Evolutionary conservation across 2,113 vertebrate genomes (phyloP).

Genomic region (Choloepus hoffmanni): DNA sequence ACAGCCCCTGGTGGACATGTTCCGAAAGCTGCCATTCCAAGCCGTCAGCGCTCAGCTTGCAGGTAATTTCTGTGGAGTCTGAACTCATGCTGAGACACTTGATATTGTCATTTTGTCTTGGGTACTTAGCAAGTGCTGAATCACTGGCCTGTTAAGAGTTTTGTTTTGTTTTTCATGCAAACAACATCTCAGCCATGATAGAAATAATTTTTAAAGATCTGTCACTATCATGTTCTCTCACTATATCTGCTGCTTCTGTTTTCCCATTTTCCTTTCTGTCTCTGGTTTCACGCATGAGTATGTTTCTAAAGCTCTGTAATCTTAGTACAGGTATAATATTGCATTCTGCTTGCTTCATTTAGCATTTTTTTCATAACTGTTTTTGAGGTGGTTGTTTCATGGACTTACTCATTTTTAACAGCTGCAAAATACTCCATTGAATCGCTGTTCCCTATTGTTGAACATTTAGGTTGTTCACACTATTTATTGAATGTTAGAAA

Average conservation of each 20-base stretch:
- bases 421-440: neutral
- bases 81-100: neutral
- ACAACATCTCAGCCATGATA: neutral
- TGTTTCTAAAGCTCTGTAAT: neutral
- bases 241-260: neutral
- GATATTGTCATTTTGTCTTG: neutral
- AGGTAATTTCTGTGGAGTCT: conserved; percentile 86
- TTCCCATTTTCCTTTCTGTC: neutral
- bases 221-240: neutral
- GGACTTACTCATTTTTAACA: neutral
- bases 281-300: neutral
- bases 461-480: neutral
- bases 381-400: neutral
- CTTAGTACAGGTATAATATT: neutral
- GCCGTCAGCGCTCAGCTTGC: conserved; percentile 94
- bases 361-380: neutral
- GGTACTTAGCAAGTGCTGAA: neutral
- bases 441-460: neutral
- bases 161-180: neutral
- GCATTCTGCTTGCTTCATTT: neutral
- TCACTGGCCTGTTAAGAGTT: neutral
- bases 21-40: conserved; percentile 95
- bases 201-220: neutral
- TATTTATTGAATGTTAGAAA: conserved; percentile 23
- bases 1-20: conserved; percentile 89